Percentiles rank a stretch among this genome's conserved stretches.
Conservation (phyloP, 2,888 invertebrate genomes). For the Athrips mouffetella region DNA sequence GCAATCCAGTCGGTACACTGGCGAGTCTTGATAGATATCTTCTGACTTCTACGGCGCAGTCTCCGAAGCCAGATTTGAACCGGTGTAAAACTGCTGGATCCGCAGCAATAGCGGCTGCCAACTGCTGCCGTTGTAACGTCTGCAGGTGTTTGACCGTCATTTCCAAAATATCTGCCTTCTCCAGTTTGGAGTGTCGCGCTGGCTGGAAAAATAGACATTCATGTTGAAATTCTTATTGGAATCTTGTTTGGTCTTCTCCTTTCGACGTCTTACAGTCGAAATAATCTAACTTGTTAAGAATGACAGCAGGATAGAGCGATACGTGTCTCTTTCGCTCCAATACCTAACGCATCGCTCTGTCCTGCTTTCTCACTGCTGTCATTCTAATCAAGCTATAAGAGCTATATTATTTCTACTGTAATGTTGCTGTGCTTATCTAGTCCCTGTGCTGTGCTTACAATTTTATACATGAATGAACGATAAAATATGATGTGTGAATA, state of each 20-base stretch:
- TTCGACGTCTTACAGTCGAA: too few relatives aligned
- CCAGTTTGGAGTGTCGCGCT: conserved; percentile 94
- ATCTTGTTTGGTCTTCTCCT: neutral
- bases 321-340: too few relatives aligned
- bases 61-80: conserved; percentile 92
- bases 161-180: conserved; percentile 97
- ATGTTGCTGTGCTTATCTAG: too few relatives aligned
- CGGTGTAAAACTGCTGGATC: conserved; percentile 91
- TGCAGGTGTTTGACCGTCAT: conserved; percentile 96
- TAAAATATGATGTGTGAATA: too few relatives aligned
- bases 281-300: too few relatives aligned
- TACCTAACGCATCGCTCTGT: too few relatives aligned
- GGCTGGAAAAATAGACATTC: conserved; percentile 80
- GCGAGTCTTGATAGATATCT: conserved; percentile 83
- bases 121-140: conserved; percentile 91
- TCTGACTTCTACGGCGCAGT: conserved; percentile 91
- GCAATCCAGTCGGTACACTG: conserved; percentile 77
- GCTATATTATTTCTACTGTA: too few relatives aligned
- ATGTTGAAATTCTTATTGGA: neutral
- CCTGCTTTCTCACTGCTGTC: too few relatives aligned
- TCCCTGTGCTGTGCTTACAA: too few relatives aligned
- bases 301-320: too few relatives aligned
- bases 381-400: too few relatives aligned
- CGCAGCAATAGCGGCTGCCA: conserved; percentile 88
- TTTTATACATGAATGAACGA: too few relatives aligned